Evolutionary conservation across 1,140 invertebrate species (phyloP), one percentile per base, ranked within the genome.

Genomic region (Zaprionus inermis): DNA sequence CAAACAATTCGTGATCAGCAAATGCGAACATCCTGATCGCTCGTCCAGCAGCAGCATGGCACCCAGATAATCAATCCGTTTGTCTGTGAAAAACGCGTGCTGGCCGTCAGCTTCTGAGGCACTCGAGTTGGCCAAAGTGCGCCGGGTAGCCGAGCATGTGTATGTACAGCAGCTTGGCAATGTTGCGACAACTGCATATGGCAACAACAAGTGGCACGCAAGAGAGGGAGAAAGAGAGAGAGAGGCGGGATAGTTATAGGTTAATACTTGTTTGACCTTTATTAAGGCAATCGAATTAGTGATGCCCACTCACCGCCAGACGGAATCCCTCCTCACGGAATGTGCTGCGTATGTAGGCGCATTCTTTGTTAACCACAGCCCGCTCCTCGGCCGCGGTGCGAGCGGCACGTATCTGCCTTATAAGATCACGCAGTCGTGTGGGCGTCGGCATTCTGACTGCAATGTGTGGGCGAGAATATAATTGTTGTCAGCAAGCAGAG

Each of bases 121-220:
- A 99, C 94, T 99, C 99, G 92, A 99, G 93, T 94, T 99, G 99
- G 18, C 99, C 99, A 95, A 99, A 99, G 94, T 99, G 99, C 63
- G 99, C 99, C 68, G 98, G 98, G 94, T 99, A 99, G 91, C 99
- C 99, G 73, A 99, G 94, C 99, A 99, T 99, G 93, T 99, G 98
- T 93, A 99, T 99, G 92, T 99, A 99, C 0, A 99, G 94, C 36
- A 99, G 94, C 93, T 99, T 99, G 41, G 99, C 99, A 82, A 99
- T 99, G 94, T 99, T 99, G 76, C 99, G 95, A 94, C 98, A 99
- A 94, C 91, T 92, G 71, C 44, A 76, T 3, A 93, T 78, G 82
- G 56, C 16, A 75, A 51, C 28, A 95, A 93, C 28, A 32, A 55
- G n/a, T 18, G n/a, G 28, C n/a, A 18, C 36, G 14, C 67, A 44